phyloP scores from a whole-genome alignment of 2,888 invertebrate species.

The Rotaria macrura region DNA sequence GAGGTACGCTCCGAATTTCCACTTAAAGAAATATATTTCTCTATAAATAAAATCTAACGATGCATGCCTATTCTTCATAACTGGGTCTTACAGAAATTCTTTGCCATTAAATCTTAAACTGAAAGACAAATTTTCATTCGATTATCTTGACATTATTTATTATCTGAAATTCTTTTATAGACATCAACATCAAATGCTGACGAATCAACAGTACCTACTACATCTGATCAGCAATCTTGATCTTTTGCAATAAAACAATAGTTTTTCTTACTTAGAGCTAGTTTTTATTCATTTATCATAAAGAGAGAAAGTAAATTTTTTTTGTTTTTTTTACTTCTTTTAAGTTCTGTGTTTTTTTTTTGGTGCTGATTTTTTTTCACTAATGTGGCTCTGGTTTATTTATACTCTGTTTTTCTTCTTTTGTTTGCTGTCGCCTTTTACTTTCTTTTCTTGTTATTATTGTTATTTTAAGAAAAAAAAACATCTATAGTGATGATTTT shows the following conservation, averaged over 20 bases:
- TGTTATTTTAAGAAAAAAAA: background rate
- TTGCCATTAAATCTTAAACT: background rate
- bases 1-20: background rate
- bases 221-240: background rate
- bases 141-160: background rate
- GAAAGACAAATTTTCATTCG: background rate
- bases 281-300: background rate
- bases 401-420: background rate
- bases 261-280: background rate
- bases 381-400: constrained; percentile 2
- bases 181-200: background rate
- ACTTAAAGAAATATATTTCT: background rate
- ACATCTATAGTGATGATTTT: background rate
- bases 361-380: background rate
- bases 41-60: background rate
- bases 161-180: no score
- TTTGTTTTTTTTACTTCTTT: background rate
- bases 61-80: background rate
- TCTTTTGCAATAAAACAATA: background rate
- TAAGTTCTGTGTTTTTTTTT: background rate
- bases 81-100: background rate
- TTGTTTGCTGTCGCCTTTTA: background rate
- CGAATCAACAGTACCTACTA: background rate
- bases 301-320: background rate
- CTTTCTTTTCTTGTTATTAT: background rate